phyloP scores from a whole-genome alignment of 1,140 invertebrate species.

The Aculops lycopersici region DNA sequence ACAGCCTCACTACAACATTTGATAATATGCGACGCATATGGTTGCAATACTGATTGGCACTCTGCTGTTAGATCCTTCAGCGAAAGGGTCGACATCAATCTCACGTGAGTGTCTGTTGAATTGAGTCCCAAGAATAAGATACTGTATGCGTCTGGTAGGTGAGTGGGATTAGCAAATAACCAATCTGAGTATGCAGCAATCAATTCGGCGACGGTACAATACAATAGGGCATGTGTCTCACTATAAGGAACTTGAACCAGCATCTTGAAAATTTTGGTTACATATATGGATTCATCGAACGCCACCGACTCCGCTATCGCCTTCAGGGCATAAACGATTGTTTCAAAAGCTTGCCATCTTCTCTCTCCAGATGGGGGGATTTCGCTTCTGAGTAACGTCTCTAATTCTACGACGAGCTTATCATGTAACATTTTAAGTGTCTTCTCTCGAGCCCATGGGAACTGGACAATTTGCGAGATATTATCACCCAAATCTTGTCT shows the following conservation, averaged over 20 bases:
- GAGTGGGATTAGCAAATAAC: constrained; percentile 27
- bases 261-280: constrained; percentile 28
- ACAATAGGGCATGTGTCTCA: constrained; percentile 14
- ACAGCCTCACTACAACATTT: constrained; percentile 19
- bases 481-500: constrained; percentile 63
- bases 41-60: constrained; percentile 31
- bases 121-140: constrained; percentile 33
- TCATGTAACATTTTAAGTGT: constrained; percentile 19
- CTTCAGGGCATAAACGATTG: constrained; percentile 41
- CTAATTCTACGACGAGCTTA: constrained; percentile 9
- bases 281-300: constrained; percentile 23
- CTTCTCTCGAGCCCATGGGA: constrained; percentile 32
- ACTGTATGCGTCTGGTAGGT: constrained; percentile 22
- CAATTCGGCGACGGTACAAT: constrained; percentile 4
- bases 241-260: constrained; percentile 28
- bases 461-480: constrained; percentile 54
- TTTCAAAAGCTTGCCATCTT: constrained; percentile 27
- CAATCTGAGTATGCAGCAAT: constrained; percentile 42
- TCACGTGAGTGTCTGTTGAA: constrained; percentile 24
- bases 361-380: background rate
- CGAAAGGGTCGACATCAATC: constrained; percentile 33
- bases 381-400: constrained; percentile 1
- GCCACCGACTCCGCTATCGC: constrained; percentile 41
- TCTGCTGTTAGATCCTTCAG: constrained; percentile 49
- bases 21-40: constrained; percentile 33